Evolutionary conservation across 2,888 invertebrate species (phyloP).

Genomic region (Drosophila histrio): DNA sequence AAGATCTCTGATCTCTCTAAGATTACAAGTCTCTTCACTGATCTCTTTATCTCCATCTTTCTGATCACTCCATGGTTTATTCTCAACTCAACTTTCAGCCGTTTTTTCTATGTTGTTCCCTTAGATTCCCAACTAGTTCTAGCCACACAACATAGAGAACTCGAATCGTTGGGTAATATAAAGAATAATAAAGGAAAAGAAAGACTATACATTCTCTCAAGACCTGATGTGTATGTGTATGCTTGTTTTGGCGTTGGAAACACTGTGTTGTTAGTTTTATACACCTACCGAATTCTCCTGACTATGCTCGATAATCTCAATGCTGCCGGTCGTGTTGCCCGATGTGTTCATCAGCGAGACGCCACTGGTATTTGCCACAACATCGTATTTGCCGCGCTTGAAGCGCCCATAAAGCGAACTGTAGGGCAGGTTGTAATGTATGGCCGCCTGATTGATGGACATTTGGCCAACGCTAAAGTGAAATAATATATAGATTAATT

Average conservation of each 20-base stretch:
- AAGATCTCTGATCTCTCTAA: too few species aligned
- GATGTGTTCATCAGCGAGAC: conserved; percentile 81
- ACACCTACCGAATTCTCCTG: conserved; percentile 84
- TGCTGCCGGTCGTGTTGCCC: conserved; percentile 83
- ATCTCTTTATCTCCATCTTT: too few species aligned
- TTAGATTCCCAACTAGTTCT: too few species aligned
- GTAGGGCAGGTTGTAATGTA: conserved; percentile 95
- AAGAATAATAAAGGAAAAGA: too few species aligned
- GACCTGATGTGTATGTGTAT: background rate
- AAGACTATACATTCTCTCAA: too few species aligned
- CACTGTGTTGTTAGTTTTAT: background rate
- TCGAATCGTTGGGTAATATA: too few species aligned
- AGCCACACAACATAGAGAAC: too few species aligned
- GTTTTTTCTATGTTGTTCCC: too few species aligned
- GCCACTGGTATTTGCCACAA: conserved; percentile 83
- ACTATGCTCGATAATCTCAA: conserved; percentile 84
- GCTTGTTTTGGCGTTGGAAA: background rate
- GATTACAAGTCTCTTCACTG: too few species aligned
- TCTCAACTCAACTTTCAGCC: too few species aligned
- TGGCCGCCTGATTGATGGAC: conserved; percentile 97
- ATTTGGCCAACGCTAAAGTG: conserved; percentile 91
- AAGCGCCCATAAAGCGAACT: conserved; percentile 95
- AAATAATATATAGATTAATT: background rate
- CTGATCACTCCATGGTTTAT: too few species aligned
- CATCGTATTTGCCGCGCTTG: conserved; percentile 93